These are phyloP conservation scores for Saguinus imperator DNA, from an alignment of 2,113 vertebrate genomes.

Conservation along the genomic window DNA sequence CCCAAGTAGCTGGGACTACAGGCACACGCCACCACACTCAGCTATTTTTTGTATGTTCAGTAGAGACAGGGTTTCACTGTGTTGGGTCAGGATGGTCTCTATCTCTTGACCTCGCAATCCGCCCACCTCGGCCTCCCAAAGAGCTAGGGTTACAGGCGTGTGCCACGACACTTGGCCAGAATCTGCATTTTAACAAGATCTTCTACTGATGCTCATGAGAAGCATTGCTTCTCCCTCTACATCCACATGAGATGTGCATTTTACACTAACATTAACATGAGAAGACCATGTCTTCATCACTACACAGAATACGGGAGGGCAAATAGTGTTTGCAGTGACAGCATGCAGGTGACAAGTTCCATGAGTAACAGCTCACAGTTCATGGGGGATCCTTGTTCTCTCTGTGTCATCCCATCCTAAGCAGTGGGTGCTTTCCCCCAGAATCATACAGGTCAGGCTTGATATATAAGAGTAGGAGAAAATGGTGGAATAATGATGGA, in stretches of 20 bases:
- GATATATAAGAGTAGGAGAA: neutral
- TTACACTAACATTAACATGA: accelerated
- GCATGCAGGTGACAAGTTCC: accelerated
- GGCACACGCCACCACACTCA: too few relatives aligned
- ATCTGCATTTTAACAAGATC: neutral
- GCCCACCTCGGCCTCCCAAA: too few relatives aligned
- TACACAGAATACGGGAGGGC: accelerated
- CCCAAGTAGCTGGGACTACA: too few relatives aligned
- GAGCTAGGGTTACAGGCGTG: too few relatives aligned
- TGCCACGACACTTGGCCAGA: neutral
- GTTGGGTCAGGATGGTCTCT: too few relatives aligned
- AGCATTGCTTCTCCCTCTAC: neutral
- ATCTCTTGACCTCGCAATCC: too few relatives aligned
- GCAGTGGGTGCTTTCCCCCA: neutral
- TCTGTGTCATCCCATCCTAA: neutral
- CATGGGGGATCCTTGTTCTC: neutral
- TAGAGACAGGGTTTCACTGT: too few relatives aligned
- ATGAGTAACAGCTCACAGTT: neutral
- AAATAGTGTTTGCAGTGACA: neutral
- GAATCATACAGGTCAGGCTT: neutral
- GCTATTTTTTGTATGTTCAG: too few relatives aligned
- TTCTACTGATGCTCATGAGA: neutral
- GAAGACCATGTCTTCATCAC: neutral
- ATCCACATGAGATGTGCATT: accelerated
- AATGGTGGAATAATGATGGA: neutral